These are phyloP conservation scores for Malaclemys terrapin DNA, from an alignment of 2,113 vertebrate species.

Conservation along the genomic window DNA sequence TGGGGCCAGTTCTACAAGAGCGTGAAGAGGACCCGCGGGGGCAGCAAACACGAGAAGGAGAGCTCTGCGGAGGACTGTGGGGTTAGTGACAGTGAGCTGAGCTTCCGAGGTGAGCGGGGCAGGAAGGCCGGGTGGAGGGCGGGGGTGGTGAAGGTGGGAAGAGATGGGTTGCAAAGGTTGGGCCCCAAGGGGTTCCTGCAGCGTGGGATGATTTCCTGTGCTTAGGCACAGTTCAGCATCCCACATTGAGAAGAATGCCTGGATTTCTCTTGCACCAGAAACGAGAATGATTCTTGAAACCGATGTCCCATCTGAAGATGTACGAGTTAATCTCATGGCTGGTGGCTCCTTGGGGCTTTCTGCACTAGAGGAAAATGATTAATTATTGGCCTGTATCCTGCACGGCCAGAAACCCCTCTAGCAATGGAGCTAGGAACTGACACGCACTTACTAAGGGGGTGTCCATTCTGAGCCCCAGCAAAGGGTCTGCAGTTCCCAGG, in stretches of 20 bases:
- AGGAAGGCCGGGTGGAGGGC: background rate
- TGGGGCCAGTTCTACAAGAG: constrained; percentile 99
- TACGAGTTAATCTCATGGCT: background rate
- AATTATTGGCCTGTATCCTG: background rate
- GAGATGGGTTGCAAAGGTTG: background rate
- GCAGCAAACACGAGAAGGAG: constrained; percentile 93
- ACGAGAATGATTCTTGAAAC: background rate
- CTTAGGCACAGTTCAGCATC: background rate
- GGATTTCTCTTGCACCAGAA: background rate
- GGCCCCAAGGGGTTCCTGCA: background rate
- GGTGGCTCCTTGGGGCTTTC: background rate
- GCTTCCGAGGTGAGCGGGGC: constrained; percentile 90
- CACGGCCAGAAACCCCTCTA: background rate
- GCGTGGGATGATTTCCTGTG: background rate
- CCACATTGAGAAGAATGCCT: background rate
- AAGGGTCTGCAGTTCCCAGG: background rate
- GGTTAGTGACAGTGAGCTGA: constrained; percentile 97
- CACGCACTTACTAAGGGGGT: background rate
- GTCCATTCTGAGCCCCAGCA: background rate
- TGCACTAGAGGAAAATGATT: background rate
- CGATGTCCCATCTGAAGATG: background rate
- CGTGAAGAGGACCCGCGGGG: constrained; percentile 90
- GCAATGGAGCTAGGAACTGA: background rate
- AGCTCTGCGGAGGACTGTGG: constrained; percentile 96
- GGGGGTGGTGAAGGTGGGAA: background rate